phyloP scores from a whole-genome alignment of 1,140 invertebrate genomes.

The Neodiprion fabricii region DNA sequence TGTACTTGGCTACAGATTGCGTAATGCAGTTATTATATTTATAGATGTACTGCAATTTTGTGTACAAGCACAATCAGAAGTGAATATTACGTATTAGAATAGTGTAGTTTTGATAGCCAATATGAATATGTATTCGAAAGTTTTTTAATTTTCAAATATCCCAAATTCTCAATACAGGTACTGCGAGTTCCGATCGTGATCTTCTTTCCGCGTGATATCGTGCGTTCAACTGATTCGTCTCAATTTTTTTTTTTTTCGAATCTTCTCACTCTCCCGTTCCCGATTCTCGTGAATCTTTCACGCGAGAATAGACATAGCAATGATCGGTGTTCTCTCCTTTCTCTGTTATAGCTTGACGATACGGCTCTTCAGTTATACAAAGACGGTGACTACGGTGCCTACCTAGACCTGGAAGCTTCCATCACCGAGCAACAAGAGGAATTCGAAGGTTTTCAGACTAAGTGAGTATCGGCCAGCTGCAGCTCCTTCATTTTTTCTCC shows the following conservation, averaged over 20 bases:
- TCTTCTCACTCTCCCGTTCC: neutral
- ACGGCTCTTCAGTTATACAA: conserved; percentile 95
- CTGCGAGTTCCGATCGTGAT: conserved; percentile 5
- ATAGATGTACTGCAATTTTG: too few relatives aligned
- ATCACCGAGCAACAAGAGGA: conserved; percentile 95
- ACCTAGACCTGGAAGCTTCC: conserved; percentile 93
- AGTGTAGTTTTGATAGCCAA: too few relatives aligned
- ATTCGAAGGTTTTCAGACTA: conserved; percentile 91
- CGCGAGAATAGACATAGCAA: too few relatives aligned
- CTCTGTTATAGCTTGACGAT: conserved; percentile 88
- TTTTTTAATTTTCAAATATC: conserved; percentile 12
- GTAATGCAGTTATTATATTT: too few relatives aligned
- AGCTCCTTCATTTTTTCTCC: neutral
- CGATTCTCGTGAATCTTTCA: too few relatives aligned
- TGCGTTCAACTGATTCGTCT: neutral
- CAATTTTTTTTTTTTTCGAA: conserved; percentile 6
- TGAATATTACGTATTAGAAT: too few relatives aligned
- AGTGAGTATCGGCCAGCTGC: conserved; percentile 71
- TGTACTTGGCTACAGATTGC: too few relatives aligned
- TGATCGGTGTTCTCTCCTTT: conserved; percentile 33
- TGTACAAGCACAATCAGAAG: too few relatives aligned
- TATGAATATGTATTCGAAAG: neutral
- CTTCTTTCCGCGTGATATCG: conserved; percentile 22
- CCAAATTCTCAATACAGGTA: conserved; percentile 7
- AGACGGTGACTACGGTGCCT: conserved; percentile 95